phyloP scores from a whole-genome alignment of 2,113 vertebrate species.

The Gobio gobio region DNA sequence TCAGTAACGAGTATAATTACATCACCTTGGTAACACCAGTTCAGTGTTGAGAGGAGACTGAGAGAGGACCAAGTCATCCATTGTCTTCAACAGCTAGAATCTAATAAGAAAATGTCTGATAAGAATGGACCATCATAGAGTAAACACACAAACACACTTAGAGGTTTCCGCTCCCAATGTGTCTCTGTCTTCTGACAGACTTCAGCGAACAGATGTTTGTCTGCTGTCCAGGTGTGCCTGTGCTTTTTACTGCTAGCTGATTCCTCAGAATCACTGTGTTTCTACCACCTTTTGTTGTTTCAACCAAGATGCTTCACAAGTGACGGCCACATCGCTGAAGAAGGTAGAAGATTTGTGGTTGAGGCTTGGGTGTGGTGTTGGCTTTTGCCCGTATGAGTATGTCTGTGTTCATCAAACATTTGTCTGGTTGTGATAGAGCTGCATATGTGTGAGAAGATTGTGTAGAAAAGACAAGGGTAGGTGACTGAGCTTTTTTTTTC shows the following conservation, averaged over 20 bases:
- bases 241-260: neutral
- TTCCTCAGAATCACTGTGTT: neutral
- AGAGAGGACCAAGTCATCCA: conserved; percentile 7
- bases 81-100: neutral
- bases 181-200: neutral
- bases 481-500: conserved; percentile 8
- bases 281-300: conserved; percentile 1
- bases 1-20: conserved; percentile 1
- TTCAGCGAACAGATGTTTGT: conserved; percentile 11
- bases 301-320: too few relatives aligned
- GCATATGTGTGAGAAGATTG: conserved; percentile 12
- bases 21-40: neutral
- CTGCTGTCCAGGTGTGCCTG: conserved; percentile 15
- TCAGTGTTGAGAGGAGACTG: neutral
- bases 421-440: conserved; percentile 12
- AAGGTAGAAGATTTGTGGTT: conserved; percentile 4
- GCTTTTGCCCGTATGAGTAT: conserved; percentile 4
- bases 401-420: neutral
- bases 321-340: neutral
- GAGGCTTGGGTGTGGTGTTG: neutral
- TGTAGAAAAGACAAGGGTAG: neutral
- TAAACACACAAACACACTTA: neutral
- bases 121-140: neutral
- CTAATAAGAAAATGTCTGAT: neutral
- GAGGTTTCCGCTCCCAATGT: neutral